Conservation (phyloP, 2,113 vertebrate species). For the Numida meleagris region DNA sequence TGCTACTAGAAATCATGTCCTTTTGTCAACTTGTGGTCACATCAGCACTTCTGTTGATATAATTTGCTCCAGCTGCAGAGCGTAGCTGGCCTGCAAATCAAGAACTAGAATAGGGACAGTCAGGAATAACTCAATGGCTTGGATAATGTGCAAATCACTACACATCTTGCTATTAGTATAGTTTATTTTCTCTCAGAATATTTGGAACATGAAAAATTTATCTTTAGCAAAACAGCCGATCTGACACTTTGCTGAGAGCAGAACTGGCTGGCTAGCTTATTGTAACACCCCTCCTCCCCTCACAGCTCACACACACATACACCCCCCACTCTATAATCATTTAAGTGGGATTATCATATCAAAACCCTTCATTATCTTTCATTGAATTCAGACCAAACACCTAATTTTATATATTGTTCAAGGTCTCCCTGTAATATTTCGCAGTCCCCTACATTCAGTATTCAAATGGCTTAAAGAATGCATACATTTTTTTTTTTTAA, state of each 20-base stretch:
- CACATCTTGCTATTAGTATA: slow-evolving; percentile 84
- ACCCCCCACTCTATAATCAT: slow-evolving; percentile 57
- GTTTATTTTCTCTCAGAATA: slow-evolving; percentile 83
- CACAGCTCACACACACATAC: slow-evolving; percentile 30
- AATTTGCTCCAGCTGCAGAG: slow-evolving; percentile 90
- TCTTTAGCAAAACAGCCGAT: slow-evolving; percentile 85
- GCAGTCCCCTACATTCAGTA: slow-evolving; percentile 39
- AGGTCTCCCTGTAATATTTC: slow-evolving; percentile 34
- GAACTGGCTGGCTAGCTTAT: slow-evolving; percentile 79
- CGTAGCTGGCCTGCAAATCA: slow-evolving; percentile 88
- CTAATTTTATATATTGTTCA: slow-evolving; percentile 68
- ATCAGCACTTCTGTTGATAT: slow-evolving; percentile 91
- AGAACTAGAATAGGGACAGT: slow-evolving; percentile 89
- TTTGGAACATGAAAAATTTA: slow-evolving; percentile 87
- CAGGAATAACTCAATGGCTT: slow-evolving; percentile 89
- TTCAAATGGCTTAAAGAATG: slow-evolving; percentile 20
- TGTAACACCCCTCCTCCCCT: slow-evolving; percentile 63
- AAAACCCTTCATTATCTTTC: slow-evolving; percentile 68
- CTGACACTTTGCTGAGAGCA: slow-evolving; percentile 80
- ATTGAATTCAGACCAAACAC: slow-evolving; percentile 70
- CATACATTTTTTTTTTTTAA: neutral
- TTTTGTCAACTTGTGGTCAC: slow-evolving; percentile 91
- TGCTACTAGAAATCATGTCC: slow-evolving; percentile 90
- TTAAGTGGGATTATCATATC: slow-evolving; percentile 77
- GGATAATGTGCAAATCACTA: slow-evolving; percentile 90